Base-by-base conservation (phyloP, 1,140 invertebrate species). In the Zaprionus tsacasi region DNA sequence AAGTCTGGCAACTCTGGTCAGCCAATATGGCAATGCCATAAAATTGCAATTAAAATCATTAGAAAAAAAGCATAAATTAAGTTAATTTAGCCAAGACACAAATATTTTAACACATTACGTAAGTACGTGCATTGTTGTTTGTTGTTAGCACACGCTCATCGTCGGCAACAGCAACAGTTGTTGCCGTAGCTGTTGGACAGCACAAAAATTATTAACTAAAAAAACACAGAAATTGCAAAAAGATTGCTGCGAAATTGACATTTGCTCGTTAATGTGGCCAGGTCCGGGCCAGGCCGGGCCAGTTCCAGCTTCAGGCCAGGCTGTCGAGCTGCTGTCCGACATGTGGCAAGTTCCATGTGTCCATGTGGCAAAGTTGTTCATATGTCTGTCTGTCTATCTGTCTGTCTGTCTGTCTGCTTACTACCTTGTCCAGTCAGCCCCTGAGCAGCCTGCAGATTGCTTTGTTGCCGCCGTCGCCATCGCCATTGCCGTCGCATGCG, bases 151-250 rank as follows among this genome's bases (percentile, higher is more conserved):
- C 63, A 45, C 59, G 59, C 59, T 43, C 63, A 45, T 70, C 64
- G 77, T 50, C 40, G 5, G n/a, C 40, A 45, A 45, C 40, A 45
- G 15, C 40, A 45, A 17, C n/a, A 10, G 40, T 45, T 45, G 17
- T 21, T 27, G 60, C 21, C 11, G 65, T 50, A 54, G 68, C 36
- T 64, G 58, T 58, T 67, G 73, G 68, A 78, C 70, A 66, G 70
- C 78, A 88, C 78, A 88, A 83, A 87, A 88, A 88, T 88, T 88
- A 88, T 88, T 83, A 88, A 89, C 80, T 88, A 78, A 87, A 80
- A 75, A 77, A 69, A 78, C 50, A 59, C 72, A 71, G 70, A 88
- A 87, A 88, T 79, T 76, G 72, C 79, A 80, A 80, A 88, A 88
- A 88, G 78, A 88, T 88, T 89, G 85, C 85, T 70, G 79, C 73